These are phyloP conservation scores for Tenthredo livida DNA, from an alignment of 2,888 invertebrate species.

Conservation along the genomic window DNA sequence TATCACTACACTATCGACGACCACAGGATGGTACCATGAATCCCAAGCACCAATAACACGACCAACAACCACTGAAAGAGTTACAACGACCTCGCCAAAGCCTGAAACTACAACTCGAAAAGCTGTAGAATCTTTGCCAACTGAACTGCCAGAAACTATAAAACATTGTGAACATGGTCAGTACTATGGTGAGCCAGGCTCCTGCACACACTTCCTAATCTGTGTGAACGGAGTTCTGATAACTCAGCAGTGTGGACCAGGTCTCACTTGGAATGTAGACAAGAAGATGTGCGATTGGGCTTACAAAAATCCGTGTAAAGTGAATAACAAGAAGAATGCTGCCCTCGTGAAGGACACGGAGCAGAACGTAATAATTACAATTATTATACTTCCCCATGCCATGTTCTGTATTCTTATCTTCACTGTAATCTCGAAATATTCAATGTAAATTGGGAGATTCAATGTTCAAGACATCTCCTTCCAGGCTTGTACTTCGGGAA, in stretches of 20 bases:
- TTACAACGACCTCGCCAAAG: slow-evolving; percentile 59
- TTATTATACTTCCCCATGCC: neutral
- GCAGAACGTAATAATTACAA: slow-evolving; percentile 2
- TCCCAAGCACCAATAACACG: slow-evolving; percentile 63
- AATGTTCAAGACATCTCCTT: slow-evolving; percentile 14
- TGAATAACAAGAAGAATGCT: slow-evolving; percentile 39
- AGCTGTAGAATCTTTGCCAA: slow-evolving; percentile 53
- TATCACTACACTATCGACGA: slow-evolving; percentile 69
- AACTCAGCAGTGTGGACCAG: slow-evolving; percentile 87
- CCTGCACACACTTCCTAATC: slow-evolving; percentile 87
- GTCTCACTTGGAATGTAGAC: slow-evolving; percentile 87
- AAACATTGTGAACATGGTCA: slow-evolving; percentile 84
- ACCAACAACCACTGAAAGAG: slow-evolving; percentile 53
- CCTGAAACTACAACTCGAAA: slow-evolving; percentile 53
- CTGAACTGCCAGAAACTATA: slow-evolving; percentile 58
- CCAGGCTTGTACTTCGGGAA: slow-evolving; percentile 69
- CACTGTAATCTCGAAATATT: no score
- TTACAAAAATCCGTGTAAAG: slow-evolving; percentile 77
- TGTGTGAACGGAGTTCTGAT: slow-evolving; percentile 88
- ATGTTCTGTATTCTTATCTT: neutral
- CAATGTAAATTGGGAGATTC: slow-evolving; percentile 42
- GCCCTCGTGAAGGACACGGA: neutral
- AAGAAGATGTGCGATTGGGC: slow-evolving; percentile 89
- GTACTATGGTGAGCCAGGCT: slow-evolving; percentile 86
- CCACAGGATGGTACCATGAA: slow-evolving; percentile 61